These are phyloP conservation scores for Bellardia pandia DNA, from an alignment of 2,888 invertebrate genomes.

Conservation along the genomic window DNA sequence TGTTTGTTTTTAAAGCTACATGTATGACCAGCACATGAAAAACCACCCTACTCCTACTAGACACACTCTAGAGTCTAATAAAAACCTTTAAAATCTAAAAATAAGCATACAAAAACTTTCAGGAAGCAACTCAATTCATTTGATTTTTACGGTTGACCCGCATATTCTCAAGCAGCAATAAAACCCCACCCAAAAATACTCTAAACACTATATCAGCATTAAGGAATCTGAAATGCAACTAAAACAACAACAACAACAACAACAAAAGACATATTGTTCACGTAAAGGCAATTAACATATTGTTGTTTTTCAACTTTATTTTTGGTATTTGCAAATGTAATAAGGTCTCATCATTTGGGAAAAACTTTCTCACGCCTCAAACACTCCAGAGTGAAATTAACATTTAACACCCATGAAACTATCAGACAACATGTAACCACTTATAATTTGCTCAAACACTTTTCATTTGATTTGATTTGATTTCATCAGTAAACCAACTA, in stretches of 20 bases:
- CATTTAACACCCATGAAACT: slow-evolving; percentile 75
- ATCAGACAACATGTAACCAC: slow-evolving; percentile 72
- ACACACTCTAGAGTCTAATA: slow-evolving; percentile 36
- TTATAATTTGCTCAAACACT: slow-evolving; percentile 69
- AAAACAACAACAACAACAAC: background rate
- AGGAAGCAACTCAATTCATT: slow-evolving; percentile 71
- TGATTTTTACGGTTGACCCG: slow-evolving; percentile 73
- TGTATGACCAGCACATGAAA: slow-evolving; percentile 54
- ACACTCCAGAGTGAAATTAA: slow-evolving; percentile 62
- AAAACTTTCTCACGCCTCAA: slow-evolving; percentile 74
- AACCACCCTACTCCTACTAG: slow-evolving; percentile 55
- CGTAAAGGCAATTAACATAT: slow-evolving; percentile 72
- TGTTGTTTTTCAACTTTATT: slow-evolving; percentile 60
- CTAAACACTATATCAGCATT: slow-evolving; percentile 45
- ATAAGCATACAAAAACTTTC: slow-evolving; percentile 54
- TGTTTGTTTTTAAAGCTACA: slow-evolving; percentile 41
- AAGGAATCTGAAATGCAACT: slow-evolving; percentile 46
- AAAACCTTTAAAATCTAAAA: slow-evolving; percentile 54
- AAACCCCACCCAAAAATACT: slow-evolving; percentile 62
- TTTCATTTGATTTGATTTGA: slow-evolving; percentile 66
- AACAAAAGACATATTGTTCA: slow-evolving; percentile 68
- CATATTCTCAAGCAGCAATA: slow-evolving; percentile 57
- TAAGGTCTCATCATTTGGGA: slow-evolving; percentile 46
- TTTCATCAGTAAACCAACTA: slow-evolving; percentile 57
- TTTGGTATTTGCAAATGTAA: background rate